These are phyloP conservation scores for Sebastes diaconus DNA, from an alignment of 2,797 vertebrate species.

Conservation along the genomic window DNA sequence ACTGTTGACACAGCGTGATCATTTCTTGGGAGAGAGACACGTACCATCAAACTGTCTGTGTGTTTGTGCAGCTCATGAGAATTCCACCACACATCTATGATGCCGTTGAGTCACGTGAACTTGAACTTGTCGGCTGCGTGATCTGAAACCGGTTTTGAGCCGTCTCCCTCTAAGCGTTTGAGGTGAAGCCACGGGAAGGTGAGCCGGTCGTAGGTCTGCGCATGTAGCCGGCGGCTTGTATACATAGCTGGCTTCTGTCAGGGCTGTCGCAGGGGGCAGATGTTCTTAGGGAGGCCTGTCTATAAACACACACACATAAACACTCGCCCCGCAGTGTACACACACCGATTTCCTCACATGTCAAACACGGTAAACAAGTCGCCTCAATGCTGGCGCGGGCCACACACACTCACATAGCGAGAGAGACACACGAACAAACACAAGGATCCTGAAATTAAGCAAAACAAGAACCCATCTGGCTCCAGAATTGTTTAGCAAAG, in stretches of 20 bases:
- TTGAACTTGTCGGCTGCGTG: neutral
- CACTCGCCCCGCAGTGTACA: slow-evolving; percentile 74
- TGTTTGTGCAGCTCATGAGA: slow-evolving; percentile 28
- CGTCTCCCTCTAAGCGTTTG: neutral
- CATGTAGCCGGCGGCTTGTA: slow-evolving; percentile 38
- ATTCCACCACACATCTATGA: slow-evolving; percentile 5
- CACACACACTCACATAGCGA: slow-evolving; percentile 59
- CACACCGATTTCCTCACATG: slow-evolving; percentile 78
- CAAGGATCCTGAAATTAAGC: slow-evolving; percentile 72
- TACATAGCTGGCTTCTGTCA: slow-evolving; percentile 75
- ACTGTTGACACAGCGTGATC: slow-evolving; percentile 58
- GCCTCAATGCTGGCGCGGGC: slow-evolving; percentile 50
- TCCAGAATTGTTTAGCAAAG: slow-evolving; percentile 73
- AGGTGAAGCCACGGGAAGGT: slow-evolving; percentile 5
- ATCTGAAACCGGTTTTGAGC: neutral
- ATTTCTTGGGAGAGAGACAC: slow-evolving; percentile 44
- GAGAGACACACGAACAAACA: slow-evolving; percentile 56
- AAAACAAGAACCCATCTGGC: slow-evolving; percentile 76
- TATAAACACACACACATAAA: slow-evolving; percentile 76
- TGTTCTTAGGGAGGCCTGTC: slow-evolving; percentile 71
- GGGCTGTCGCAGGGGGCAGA: slow-evolving; percentile 68
- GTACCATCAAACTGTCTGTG: slow-evolving; percentile 49
- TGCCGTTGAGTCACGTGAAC: neutral
- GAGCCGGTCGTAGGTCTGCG: slow-evolving; percentile 24
- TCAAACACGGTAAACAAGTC: slow-evolving; percentile 78